These are phyloP conservation scores for Diarsia brunnea DNA, from an alignment of 2,888 invertebrate genomes.

Conservation along the genomic window DNA sequence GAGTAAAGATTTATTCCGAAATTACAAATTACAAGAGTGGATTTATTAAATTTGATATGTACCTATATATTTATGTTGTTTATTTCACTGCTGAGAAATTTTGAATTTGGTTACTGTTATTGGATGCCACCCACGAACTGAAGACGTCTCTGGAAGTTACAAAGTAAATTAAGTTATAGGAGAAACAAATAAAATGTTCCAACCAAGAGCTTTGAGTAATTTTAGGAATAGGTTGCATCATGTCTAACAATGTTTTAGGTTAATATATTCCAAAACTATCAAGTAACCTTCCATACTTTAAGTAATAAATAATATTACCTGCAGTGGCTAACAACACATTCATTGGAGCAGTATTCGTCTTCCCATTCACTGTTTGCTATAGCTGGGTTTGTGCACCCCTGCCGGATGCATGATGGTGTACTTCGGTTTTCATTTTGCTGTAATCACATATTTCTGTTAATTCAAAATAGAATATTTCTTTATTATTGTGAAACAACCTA, in stretches of 20 bases:
- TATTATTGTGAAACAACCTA: constrained; percentile 7
- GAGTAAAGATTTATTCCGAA: constrained; percentile 55
- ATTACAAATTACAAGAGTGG: constrained; percentile 63
- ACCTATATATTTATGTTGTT: constrained; percentile 69
- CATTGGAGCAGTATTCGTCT: constrained; percentile 99
- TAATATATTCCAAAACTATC: constrained; percentile 73
- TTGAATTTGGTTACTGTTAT: constrained; percentile 95
- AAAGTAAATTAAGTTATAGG: constrained; percentile 56
- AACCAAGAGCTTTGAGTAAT: constrained; percentile 8
- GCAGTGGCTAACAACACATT: constrained; percentile 99
- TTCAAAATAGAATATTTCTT: constrained; percentile 3
- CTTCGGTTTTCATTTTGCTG: constrained; percentile 88
- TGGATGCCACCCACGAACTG: constrained; percentile 96
- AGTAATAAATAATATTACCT: constrained; percentile 86
- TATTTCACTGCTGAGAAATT: constrained; percentile 95
- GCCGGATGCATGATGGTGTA: constrained; percentile 94
- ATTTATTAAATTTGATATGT: constrained; percentile 79
- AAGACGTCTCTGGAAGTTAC: constrained; percentile 95
- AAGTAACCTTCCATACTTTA: constrained; percentile 72
- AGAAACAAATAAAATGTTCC: constrained; percentile 6
- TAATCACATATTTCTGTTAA: constrained; percentile 63
- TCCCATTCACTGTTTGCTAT: constrained; percentile 98
- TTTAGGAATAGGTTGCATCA: constrained; percentile 21
- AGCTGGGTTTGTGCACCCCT: constrained; percentile 97
- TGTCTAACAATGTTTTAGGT: neutral